Evolutionary conservation across 2,888 invertebrate species (phyloP), one percentile per base, ranked within the genome.

Genomic region (Salticus scenicus): DNA sequence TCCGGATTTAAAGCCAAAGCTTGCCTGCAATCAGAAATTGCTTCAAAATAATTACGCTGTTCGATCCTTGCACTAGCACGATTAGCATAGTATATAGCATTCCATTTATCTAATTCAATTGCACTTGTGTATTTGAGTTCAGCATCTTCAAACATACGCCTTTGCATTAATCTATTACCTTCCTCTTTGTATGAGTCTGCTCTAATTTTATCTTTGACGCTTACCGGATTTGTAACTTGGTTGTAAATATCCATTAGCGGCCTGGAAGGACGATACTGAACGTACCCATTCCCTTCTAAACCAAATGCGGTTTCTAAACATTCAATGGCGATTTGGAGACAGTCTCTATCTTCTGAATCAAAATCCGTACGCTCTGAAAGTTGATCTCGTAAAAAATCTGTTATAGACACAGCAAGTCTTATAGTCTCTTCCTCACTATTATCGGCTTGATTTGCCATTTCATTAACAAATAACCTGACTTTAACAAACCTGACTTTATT

Each of bases 81-180:
- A 91, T 99, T 99, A 91, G 98, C 98, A 91, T 96, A 99, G 92
- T 96, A 99, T 37, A 99, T 96, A 0, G 98, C 95, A 92, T 98
- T 98, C 87, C 94, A 93, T 28, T 95, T 94, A 91, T 98, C 96
- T 79, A 97, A 92, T 89, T 94, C 93, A 88, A 99, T 96, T 10
- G 99, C 98, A 89, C 96, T 95, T 88, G 91, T 93, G 92, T 93
- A 93, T 87, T 91, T 91, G 47, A 91, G 91, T 37, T 93, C 89
- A 10, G 93, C 93, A 88, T 92, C 92, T 24, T 90, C 88, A 47
- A 94, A 94, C 89, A 95, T 94, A 84, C 95, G 95, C 37, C 93
- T 93, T 91, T 96, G 96, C 97, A 99, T 97, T n/a, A 95, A 90
- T n/a, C 92, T 91, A 90, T 93, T 93, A 24, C 92, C 92, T 91